phyloP scores from a whole-genome alignment of 2,888 invertebrate species.

The Willowsia nigromaculata region DNA sequence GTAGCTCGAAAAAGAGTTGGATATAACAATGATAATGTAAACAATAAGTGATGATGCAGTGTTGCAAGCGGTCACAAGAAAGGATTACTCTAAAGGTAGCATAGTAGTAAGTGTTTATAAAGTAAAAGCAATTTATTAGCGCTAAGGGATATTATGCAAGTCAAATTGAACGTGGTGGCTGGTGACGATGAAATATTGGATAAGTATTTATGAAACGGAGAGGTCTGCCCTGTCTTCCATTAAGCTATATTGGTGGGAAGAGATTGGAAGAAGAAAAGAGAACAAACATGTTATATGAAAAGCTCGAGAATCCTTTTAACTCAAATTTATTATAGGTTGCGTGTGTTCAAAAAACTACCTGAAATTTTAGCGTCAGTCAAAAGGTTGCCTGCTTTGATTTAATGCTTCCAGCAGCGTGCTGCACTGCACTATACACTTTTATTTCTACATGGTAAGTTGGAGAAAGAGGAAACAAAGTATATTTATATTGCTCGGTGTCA shows the following conservation, averaged over 20 bases:
- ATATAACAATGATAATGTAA: conserved; percentile 26
- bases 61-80: background rate
- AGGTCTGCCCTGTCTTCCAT: conserved; percentile 33
- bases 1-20: background rate
- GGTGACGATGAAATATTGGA: conserved; percentile 61
- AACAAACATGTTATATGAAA: background rate
- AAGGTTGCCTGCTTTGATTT: conserved; percentile 32
- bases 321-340: background rate
- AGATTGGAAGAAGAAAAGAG: background rate
- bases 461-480: too few species aligned
- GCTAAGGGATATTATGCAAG: background rate
- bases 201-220: conserved; percentile 33
- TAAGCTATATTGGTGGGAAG: conserved; percentile 28
- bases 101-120: background rate
- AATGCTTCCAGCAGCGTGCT: background rate
- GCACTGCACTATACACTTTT: background rate
- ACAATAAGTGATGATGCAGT: background rate
- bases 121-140: conserved; percentile 20
- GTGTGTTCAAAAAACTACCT: background rate
- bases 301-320: background rate
- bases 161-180: background rate
- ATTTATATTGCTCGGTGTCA: too few species aligned
- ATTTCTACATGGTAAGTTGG: too few species aligned
- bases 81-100: background rate
- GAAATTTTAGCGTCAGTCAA: conserved; percentile 21